phyloP scores from a whole-genome alignment of 2,113 vertebrate species.

The Ochotona curzoniae region DNA sequence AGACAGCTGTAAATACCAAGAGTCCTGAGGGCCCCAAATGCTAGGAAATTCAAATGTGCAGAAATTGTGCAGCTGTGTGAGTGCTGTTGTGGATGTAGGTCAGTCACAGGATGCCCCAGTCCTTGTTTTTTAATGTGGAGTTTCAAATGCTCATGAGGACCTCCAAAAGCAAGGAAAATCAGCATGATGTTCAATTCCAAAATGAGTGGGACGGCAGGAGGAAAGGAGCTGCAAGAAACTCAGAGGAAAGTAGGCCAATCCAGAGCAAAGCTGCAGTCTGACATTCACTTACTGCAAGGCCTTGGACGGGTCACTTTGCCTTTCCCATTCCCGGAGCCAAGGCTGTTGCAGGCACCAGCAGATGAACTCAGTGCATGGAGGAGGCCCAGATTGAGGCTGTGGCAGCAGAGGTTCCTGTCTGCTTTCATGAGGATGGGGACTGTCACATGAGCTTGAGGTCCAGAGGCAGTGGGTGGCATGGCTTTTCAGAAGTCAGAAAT shows the following conservation, averaged over 20 bases:
- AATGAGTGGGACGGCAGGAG: neutral
- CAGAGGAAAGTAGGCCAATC: accelerated
- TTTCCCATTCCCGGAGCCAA: neutral
- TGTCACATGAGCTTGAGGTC: neutral
- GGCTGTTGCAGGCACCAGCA: neutral
- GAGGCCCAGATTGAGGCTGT: neutral
- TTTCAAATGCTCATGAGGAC: neutral
- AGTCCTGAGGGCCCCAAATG: neutral
- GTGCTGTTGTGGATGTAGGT: neutral
- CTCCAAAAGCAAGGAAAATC: neutral
- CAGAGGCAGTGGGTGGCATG: neutral
- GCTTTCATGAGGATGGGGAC: neutral
- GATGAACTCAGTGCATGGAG: too few species aligned
- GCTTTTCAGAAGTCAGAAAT: neutral
- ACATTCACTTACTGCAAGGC: neutral
- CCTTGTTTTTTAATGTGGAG: neutral
- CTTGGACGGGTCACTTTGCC: too few species aligned
- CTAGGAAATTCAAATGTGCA: neutral
- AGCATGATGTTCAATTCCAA: neutral
- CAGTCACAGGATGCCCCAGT: neutral
- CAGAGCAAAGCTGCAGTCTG: neutral
- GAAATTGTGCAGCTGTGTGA: neutral
- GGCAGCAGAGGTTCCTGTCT: accelerated
- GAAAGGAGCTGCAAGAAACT: neutral
- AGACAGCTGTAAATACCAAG: neutral